Evolutionary conservation across 2,888 invertebrate species (phyloP).

Genomic region (Bibio marci): DNA sequence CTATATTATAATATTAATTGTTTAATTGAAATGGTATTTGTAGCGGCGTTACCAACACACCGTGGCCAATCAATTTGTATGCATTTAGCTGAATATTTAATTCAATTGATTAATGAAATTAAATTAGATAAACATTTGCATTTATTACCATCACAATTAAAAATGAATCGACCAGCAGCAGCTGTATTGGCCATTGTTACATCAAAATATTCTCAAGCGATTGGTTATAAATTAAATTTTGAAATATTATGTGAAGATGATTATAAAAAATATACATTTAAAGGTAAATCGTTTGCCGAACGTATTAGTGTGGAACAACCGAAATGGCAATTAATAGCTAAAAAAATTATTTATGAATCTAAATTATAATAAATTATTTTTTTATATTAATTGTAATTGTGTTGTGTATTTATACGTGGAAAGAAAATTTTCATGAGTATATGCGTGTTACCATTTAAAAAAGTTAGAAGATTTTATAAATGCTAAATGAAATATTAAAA

Average conservation of each 20-base stretch:
- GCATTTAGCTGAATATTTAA: constrained; percentile 33
- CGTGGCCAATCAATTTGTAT: constrained; percentile 35
- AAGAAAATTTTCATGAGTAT: too few species aligned
- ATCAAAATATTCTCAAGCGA: constrained; percentile 36
- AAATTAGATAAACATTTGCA: constrained; percentile 31
- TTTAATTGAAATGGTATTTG: constrained; percentile 49
- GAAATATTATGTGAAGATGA: constrained; percentile 32
- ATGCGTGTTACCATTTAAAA: too few species aligned
- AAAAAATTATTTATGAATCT: too few species aligned
- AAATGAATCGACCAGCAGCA: constrained; percentile 17
- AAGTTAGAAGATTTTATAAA: too few species aligned
- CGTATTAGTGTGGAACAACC: constrained; percentile 29
- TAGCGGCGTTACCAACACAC: constrained; percentile 37
- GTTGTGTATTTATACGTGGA: too few species aligned
- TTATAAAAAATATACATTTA: constrained; percentile 34
- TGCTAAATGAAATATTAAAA: too few species aligned
- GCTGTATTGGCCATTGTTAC: constrained; percentile 46
- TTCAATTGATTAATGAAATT: constrained; percentile 34
- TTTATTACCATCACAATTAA: constrained; percentile 15
- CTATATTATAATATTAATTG: constrained; percentile 42
- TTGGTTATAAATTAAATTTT: constrained; percentile 37
- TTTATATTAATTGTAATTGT: too few species aligned
- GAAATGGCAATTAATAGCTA: too few species aligned
- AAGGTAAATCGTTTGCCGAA: constrained; percentile 41
- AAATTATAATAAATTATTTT: too few species aligned